Conservation (phyloP, 2,113 vertebrate genomes). For the Centropristis striata region DNA sequence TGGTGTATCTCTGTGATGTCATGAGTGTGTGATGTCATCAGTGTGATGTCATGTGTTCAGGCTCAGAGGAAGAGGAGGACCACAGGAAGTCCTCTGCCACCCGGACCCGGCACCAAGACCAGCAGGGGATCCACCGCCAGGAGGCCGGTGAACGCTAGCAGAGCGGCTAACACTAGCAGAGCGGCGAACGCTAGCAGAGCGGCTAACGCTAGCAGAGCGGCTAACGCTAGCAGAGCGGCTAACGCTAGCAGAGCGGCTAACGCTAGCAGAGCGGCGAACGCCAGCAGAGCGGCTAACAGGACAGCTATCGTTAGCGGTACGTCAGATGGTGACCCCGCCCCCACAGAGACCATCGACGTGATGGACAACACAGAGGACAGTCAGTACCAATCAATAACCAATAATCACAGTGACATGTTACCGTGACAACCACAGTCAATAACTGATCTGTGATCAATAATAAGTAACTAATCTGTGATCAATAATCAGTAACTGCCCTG, state of each 20-base stretch:
- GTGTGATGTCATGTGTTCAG: slow-evolving; percentile 39
- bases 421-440: no score
- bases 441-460: no score
- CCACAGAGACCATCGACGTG: slow-evolving; percentile 75
- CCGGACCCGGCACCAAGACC: slow-evolving; percentile 67
- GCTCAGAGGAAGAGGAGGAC: slow-evolving; percentile 76
- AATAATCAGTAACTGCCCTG: no score
- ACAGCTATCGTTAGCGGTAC: not conserved
- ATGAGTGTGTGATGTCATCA: not conserved
- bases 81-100: slow-evolving; percentile 54
- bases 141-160: not conserved
- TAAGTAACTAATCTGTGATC: no score
- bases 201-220: not conserved
- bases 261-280: not conserved
- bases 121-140: slow-evolving; percentile 32
- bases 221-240: not conserved
- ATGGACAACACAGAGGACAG: slow-evolving; percentile 68
- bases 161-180: not conserved
- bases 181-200: not conserved
- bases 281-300: not conserved
- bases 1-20: no score
- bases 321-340: slow-evolving; percentile 19
- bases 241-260: not conserved
- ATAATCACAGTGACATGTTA: not conserved
- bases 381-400: slow-evolving; percentile 58